phyloP scores from a whole-genome alignment of 2,113 vertebrate genomes.

The Oceanites oceanicus region DNA sequence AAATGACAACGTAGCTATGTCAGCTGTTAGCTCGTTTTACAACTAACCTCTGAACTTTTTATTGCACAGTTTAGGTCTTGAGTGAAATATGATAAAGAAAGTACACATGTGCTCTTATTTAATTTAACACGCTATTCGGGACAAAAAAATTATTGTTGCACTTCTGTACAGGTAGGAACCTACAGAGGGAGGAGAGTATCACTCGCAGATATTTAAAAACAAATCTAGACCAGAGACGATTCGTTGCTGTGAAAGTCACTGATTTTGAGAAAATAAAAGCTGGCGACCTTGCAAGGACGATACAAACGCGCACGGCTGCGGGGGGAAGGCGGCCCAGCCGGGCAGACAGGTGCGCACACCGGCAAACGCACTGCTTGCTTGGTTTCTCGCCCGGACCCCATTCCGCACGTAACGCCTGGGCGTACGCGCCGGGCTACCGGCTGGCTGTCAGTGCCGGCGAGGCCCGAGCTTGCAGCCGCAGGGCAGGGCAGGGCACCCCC shows the following conservation, averaged over 20 bases:
- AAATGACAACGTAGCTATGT: neutral
- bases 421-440: accelerated
- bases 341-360: neutral
- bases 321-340: accelerated
- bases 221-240: neutral
- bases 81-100: neutral
- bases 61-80: neutral
- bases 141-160: neutral
- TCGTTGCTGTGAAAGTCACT: neutral
- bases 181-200: neutral
- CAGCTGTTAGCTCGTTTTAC: neutral
- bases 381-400: neutral
- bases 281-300: neutral
- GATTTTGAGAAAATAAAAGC: neutral
- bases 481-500: neutral
- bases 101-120: neutral
- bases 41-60: neutral
- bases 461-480: neutral
- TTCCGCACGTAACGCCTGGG: too few relatives aligned
- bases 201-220: neutral
- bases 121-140: neutral
- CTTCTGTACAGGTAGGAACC: neutral
- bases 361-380: too few relatives aligned
- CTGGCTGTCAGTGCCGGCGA: accelerated
- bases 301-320: accelerated